Evolutionary conservation across 2,888 invertebrate genomes (phyloP).

Genomic region (Epistrophella euchroma): DNA sequence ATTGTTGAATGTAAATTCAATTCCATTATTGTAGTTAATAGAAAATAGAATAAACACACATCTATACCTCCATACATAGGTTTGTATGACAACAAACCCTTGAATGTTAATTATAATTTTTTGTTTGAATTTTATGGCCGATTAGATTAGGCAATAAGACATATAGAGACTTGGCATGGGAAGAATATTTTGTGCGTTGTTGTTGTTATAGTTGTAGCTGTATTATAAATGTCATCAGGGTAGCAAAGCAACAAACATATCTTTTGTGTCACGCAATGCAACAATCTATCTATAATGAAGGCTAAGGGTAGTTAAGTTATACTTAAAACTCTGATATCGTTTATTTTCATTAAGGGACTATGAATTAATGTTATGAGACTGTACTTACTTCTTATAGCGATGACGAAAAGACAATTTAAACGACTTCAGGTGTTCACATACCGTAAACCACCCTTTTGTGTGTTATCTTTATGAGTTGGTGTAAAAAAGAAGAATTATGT

Average conservation of each 20-base stretch:
- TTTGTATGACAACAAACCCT: constrained; percentile 22
- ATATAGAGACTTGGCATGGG: constrained; percentile 21
- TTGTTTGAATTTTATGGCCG: constrained; percentile 71
- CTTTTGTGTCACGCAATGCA: constrained; percentile 69
- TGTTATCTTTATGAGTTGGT: constrained; percentile 67
- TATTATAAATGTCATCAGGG: constrained; percentile 70
- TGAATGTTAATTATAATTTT: constrained; percentile 68
- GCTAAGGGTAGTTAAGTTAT: constrained; percentile 36
- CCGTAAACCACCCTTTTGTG: constrained; percentile 63
- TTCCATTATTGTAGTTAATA: constrained; percentile 37
- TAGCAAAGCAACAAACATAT: constrained; percentile 39
- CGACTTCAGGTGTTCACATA: constrained; percentile 73
- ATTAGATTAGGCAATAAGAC: constrained; percentile 51
- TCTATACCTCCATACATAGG: neutral
- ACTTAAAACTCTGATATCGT: constrained; percentile 48
- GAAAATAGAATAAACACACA: constrained; percentile 45
- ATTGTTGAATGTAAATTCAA: constrained; percentile 71
- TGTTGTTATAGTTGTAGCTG: constrained; percentile 30
- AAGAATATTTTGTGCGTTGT: constrained; percentile 4
- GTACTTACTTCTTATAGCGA: constrained; percentile 62
- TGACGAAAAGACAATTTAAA: constrained; percentile 67
- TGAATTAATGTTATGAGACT: constrained; percentile 50
- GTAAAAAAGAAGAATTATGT: constrained; percentile 74
- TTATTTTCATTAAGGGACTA: neutral
- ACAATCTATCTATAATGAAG: constrained; percentile 74